Conservation (phyloP, 2,797 vertebrate species). For the Dryobates pubescens region DNA sequence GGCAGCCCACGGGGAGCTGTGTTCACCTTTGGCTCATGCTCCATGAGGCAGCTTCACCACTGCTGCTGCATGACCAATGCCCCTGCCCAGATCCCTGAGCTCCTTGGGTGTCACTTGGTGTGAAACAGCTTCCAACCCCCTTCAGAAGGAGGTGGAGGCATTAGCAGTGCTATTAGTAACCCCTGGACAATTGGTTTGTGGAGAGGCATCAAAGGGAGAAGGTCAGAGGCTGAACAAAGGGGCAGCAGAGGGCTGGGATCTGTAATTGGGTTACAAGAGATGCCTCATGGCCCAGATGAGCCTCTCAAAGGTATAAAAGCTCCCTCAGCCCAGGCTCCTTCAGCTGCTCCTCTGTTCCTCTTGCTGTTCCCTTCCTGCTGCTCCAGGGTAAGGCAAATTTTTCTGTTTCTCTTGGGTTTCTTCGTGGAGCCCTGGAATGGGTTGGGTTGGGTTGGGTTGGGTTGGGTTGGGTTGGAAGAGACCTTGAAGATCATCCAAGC, state of each 20-base stretch:
- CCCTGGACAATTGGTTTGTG: conserved; percentile 17
- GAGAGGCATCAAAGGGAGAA: conserved; percentile 59
- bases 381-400: conserved; percentile 36
- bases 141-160: conserved; percentile 22
- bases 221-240: conserved; percentile 31
- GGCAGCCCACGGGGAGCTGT: too few relatives aligned
- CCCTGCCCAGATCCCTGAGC: background rate
- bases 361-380: background rate
- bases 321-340: background rate
- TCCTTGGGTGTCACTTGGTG: background rate
- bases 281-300: conserved; percentile 64
- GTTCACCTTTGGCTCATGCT: background rate
- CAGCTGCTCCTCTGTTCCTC: background rate
- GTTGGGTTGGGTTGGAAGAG: too few relatives aligned
- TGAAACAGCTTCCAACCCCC: conserved; percentile 59
- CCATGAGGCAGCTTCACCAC: background rate
- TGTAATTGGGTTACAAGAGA: conserved; percentile 54
- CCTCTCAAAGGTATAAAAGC: conserved; percentile 55
- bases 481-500: too few relatives aligned
- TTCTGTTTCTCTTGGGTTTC: background rate
- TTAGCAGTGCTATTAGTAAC: conserved; percentile 49
- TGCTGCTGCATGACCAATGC: background rate
- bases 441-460: too few relatives aligned
- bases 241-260: conserved; percentile 53
- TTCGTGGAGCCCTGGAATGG: background rate